These are phyloP conservation scores for Dendronephthya gigantea DNA, from an alignment of 64 coral and sea anemone genomes.

Conservation along the genomic window DNA sequence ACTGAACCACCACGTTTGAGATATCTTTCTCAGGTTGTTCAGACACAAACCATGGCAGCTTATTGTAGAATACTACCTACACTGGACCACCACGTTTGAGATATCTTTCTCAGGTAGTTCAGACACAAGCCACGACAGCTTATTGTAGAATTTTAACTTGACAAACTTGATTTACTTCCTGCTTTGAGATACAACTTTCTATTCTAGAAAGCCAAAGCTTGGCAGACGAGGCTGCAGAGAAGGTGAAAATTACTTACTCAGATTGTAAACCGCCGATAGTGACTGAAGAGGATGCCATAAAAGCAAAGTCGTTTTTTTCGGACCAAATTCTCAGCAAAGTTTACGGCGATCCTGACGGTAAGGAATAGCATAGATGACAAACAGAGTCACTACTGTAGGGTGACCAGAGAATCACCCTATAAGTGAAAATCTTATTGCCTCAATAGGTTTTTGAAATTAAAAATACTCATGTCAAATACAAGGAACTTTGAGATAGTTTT, in stretches of 20 bases:
- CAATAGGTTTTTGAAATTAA: too few relatives aligned
- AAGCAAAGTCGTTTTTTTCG: slow-evolving; percentile 57
- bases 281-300: slow-evolving; percentile 57
- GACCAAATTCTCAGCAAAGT: slow-evolving; percentile 16
- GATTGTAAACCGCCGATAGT: slow-evolving; percentile 44
- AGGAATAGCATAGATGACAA: not conserved
- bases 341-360: slow-evolving; percentile 65
- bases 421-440: too few relatives aligned
- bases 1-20: too few relatives aligned
- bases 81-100: too few relatives aligned
- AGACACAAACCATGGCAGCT: too few relatives aligned
- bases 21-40: too few relatives aligned
- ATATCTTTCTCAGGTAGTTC: too few relatives aligned
- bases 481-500: too few relatives aligned
- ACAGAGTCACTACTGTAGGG: not conserved
- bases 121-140: not conserved
- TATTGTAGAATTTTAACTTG: not conserved
- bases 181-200: not conserved
- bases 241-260: slow-evolving; percentile 61
- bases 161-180: not conserved
- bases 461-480: not conserved
- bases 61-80: too few relatives aligned
- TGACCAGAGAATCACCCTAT: too few relatives aligned
- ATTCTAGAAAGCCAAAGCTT: slow-evolving; percentile 52
- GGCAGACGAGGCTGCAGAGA: slow-evolving; percentile 58